phyloP scores from a whole-genome alignment of 2,888 invertebrate genomes.

The Sycophila texana region DNA sequence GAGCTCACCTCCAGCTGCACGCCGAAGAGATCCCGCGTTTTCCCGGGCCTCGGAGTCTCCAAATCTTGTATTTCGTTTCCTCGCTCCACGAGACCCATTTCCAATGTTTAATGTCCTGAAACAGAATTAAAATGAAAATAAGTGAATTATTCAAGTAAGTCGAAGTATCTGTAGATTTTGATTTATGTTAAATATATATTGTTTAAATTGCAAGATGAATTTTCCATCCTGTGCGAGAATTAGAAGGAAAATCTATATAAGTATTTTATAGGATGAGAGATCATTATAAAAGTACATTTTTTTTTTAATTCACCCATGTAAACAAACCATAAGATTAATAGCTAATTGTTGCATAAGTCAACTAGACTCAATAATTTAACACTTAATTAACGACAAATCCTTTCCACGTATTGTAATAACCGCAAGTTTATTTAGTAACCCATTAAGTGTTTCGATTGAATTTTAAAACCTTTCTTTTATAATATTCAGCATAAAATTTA shows the following conservation, averaged over 20 bases:
- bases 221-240: too few relatives aligned
- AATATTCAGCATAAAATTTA: too few relatives aligned
- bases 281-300: too few relatives aligned
- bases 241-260: not conserved
- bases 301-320: too few relatives aligned
- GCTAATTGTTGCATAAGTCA: not conserved
- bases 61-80: constrained; percentile 66
- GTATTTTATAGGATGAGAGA: too few relatives aligned
- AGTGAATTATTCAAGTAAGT: not conserved
- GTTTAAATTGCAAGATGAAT: too few relatives aligned
- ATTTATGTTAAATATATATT: too few relatives aligned
- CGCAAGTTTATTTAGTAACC: not conserved
- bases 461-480: too few relatives aligned
- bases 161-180: not conserved
- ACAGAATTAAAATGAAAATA: constrained; percentile 23
- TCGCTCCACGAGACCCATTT: constrained; percentile 71
- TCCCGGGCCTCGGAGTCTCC: constrained; percentile 74
- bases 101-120: constrained; percentile 36
- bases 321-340: too few relatives aligned
- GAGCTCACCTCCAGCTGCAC: constrained; percentile 79
- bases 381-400: not conserved
- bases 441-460: too few relatives aligned
- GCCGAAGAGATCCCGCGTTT: constrained; percentile 80
- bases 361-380: too few relatives aligned
- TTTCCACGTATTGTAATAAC: not conserved